Evolutionary conservation across 2,888 invertebrate species (phyloP), one percentile per base, ranked within the genome.

Genomic region (Buathra laborator): DNA sequence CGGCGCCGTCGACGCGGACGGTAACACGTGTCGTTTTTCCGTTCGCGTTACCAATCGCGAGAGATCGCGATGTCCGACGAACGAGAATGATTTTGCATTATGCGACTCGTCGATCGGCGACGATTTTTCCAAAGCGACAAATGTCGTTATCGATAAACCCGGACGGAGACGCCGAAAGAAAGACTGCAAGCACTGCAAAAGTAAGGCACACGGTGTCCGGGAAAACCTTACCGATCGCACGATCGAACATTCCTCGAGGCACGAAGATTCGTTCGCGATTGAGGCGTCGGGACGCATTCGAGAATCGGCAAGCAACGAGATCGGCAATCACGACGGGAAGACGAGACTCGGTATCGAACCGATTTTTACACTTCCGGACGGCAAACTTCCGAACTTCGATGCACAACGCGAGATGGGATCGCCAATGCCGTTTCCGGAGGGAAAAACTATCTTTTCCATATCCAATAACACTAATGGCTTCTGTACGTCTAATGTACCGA

Each of bases 151-250:
- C 56, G 86, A 81, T 16, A 81, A 68, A n/a, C 19, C 83, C 0
- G 80, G 76, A 44, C 59, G 85, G 3, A 88, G 92, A 37, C 90
- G 94, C 9, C 87, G 89, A 68, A 94, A 93, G 80, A 93, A 92
- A 82, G 93, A 93, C 81, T 93, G 93, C 85, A 94, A 93, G 71
- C 92, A 93, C 66, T 93, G 93, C 83, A 90, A 88, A 48, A 75
- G 29, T 43, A 86, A 14, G 71, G 81, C 56, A 29, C 82, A 74
- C 48, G 80, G 16, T 14, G 46, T 24, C 5, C 43, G 37, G 10
- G 79, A 71, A 37, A 43, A 62, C 51, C 7, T 44, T 12, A 0
- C 71, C 16, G 24, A 19, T 7, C 64, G 43, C 24, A 14, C 16
- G 6, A 19, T 32, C 6, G 77, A 37, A 1, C 32, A 79, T 43